Evolutionary conservation across 2,888 invertebrate species (phyloP), one percentile per base, ranked within the genome.

Genomic region (Agrilus cyanescens): DNA sequence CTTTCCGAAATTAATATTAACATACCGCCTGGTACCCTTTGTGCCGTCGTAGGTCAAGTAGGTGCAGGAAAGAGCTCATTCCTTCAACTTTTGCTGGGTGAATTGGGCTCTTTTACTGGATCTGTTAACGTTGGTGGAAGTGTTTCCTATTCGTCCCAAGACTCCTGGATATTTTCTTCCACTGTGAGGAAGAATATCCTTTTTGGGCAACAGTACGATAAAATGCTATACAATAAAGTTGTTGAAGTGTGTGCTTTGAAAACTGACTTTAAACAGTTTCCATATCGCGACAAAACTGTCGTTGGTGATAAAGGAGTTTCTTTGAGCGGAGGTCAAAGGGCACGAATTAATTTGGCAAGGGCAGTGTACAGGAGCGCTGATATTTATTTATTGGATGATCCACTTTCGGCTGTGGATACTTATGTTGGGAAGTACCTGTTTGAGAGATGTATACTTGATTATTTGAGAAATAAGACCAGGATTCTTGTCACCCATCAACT

Each of bases 1-100:
- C 45, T 50, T 50, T 71, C 45, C 53, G 63, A 51, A 58, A 70
- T 51, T 59, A 70, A 56, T 61, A 66, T 59, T 56, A 68, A 29
- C 58, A 59, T 55, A 67, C 72, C 46, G 60, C 55, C 56, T 67
- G 75, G 75, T 60, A 65, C 34, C 61, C 65, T 54, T 58, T 78
- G 85, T 51, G 88, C 85, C 2, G 73, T 94, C 12, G 83, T 93
- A 46, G 93, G 93, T 10, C 80, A 89, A 0, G 91, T 93, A 12
- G 94, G 93, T 7, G 74, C 86, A 25, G 94, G 93, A 57, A 94
- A 83, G 62, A 70, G 65, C 49, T 73, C 73, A 0, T 47, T 76
- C 12, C 56, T 77, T 2, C 71, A 75, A 50, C 58, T 76, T 29
- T 61, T 83, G 12, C 66, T 84, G 10, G 73, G 74, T 2, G 83